These are phyloP conservation scores for Psittacula derbiana DNA, from an alignment of 2,797 vertebrate genomes.

Conservation along the genomic window DNA sequence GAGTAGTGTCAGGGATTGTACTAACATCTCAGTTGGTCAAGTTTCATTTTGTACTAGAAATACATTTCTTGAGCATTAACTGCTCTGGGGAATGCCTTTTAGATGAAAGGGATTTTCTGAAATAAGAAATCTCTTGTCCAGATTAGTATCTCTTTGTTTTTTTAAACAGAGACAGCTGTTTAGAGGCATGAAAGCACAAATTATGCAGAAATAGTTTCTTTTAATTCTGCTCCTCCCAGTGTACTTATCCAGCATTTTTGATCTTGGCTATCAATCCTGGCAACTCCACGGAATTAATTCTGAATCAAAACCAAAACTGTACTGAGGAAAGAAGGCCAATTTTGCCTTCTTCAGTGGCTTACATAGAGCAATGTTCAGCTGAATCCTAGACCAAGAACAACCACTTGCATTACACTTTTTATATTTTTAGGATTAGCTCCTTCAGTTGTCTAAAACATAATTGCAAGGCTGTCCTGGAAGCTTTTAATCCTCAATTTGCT, in stretches of 20 bases:
- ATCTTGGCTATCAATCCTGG: slow-evolving; percentile 12
- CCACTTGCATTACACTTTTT: background rate
- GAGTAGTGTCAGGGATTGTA: background rate
- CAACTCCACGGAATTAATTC: slow-evolving; percentile 9
- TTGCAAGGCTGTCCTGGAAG: background rate
- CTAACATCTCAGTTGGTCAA: background rate
- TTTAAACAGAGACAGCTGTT: slow-evolving; percentile 4
- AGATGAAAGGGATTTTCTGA: background rate
- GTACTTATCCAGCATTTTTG: slow-evolving; percentile 5
- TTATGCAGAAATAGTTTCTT: slow-evolving; percentile 1
- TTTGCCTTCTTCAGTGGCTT: slow-evolving; percentile 11
- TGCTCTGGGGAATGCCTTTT: background rate
- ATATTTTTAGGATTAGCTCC: slow-evolving; percentile 1
- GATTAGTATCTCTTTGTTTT: slow-evolving; percentile 14
- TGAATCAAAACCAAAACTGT: slow-evolving; percentile 26
- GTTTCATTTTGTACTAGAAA: background rate
- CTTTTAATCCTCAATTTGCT: slow-evolving; percentile 9
- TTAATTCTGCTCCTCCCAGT: background rate
- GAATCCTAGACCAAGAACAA: background rate
- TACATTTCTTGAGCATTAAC: background rate
- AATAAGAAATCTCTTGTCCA: background rate
- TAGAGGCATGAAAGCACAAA: slow-evolving; percentile 30
- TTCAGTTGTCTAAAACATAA: slow-evolving; percentile 5
- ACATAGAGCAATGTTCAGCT: background rate
- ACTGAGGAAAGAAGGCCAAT: background rate